A percentile compares a stretch with the other conserved stretches of the same genome.
Evolutionary conservation across 1,140 invertebrate species (phyloP).

Genomic region (Paraescarpia echinospica): DNA sequence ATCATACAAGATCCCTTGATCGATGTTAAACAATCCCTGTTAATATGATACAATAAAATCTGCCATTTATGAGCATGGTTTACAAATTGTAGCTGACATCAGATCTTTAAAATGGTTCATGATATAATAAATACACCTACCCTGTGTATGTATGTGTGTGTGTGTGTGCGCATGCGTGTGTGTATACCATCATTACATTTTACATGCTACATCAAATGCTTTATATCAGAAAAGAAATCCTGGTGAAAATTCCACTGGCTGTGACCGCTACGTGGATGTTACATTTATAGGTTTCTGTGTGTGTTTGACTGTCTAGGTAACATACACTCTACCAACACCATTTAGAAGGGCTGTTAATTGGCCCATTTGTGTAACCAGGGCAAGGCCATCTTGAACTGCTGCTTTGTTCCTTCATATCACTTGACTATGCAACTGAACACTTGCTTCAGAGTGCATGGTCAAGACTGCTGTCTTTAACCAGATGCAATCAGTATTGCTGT

Average conservation of each 20-base stretch:
- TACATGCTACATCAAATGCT: too few relatives aligned
- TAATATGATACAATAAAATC: too few relatives aligned
- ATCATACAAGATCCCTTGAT: too few relatives aligned
- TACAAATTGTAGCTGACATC: too few relatives aligned
- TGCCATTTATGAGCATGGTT: too few relatives aligned
- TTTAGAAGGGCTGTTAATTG: not conserved
- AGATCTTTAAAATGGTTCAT: too few relatives aligned
- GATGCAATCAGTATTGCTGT: not conserved
- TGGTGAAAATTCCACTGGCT: not conserved
- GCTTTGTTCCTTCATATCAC: not conserved
- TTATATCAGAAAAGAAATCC: too few relatives aligned
- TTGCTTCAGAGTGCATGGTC: not conserved
- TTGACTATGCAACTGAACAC: not conserved
- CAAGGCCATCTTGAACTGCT: not conserved
- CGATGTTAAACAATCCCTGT: too few relatives aligned
- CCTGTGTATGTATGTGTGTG: too few relatives aligned
- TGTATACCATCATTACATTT: too few relatives aligned
- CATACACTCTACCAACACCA: not conserved
- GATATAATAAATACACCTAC: too few relatives aligned
- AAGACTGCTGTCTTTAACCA: not conserved
- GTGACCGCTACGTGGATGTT: not conserved
- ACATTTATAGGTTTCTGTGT: not conserved
- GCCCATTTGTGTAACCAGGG: not conserved
- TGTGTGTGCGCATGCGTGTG: too few relatives aligned
- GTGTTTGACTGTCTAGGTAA: not conserved